Evolutionary conservation across 1,140 invertebrate species (phyloP).

Genomic region (Macrocentrus cingulum): DNA sequence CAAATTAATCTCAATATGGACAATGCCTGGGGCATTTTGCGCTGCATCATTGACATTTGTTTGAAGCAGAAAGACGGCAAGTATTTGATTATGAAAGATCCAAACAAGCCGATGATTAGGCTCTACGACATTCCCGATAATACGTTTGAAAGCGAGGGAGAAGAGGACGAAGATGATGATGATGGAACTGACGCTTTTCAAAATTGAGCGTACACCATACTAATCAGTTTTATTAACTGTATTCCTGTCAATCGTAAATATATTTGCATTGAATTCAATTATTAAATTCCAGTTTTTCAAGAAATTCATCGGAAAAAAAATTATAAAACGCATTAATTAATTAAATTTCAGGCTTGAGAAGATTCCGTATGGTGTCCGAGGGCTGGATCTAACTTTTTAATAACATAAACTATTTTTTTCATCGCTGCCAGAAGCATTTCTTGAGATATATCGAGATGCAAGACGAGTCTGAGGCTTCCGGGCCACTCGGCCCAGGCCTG

Average conservation of each 20-base stretch:
- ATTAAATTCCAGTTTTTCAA: background rate
- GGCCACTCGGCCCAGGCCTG: constrained; percentile 61
- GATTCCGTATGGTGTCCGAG: background rate
- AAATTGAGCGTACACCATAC: constrained; percentile 34
- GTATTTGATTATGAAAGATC: constrained; percentile 99
- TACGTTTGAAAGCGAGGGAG: constrained; percentile 96
- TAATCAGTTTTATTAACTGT: background rate
- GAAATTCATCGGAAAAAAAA: too few relatives aligned
- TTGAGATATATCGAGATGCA: constrained; percentile 69
- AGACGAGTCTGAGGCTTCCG: constrained; percentile 64
- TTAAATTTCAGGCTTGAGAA: background rate
- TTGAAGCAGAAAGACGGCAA: constrained; percentile 97
- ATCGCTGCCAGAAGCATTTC: constrained; percentile 66
- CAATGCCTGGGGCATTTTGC: constrained; percentile 98
- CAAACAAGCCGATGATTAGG: constrained; percentile 95
- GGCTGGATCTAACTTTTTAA: constrained; percentile 57
- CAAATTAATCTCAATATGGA: constrained; percentile 99
- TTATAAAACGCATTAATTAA: too few relatives aligned
- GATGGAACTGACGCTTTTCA: constrained; percentile 64
- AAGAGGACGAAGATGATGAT: constrained; percentile 87
- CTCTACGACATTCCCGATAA: constrained; percentile 98
- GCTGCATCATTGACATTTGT: constrained; percentile 96
- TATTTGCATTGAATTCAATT: background rate
- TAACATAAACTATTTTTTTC: constrained; percentile 65
- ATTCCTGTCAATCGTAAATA: background rate